These are phyloP conservation scores for Leptopterna dolabrata DNA, from an alignment of 2,888 invertebrate genomes.

Conservation along the genomic window DNA sequence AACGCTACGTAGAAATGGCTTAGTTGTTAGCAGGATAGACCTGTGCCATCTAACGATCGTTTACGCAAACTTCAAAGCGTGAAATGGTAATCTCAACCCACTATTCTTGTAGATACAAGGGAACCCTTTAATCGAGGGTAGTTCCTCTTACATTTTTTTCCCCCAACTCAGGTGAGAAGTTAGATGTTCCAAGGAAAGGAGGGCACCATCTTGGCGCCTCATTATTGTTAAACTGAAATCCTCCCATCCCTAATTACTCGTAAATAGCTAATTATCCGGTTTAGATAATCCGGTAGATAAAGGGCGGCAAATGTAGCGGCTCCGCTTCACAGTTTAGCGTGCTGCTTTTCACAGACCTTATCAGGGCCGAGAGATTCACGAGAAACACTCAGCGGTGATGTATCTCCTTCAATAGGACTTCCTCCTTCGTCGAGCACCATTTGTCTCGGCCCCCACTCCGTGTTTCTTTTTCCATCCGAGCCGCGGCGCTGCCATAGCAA, in stretches of 20 bases:
- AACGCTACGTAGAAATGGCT: background rate
- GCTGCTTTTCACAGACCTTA: background rate
- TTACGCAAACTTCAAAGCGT: background rate
- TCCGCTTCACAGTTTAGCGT: slow-evolving; percentile 36
- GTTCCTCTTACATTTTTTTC: background rate
- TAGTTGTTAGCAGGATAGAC: background rate
- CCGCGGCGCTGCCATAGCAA: background rate
- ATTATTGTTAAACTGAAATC: slow-evolving; percentile 16
- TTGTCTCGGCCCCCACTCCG: background rate
- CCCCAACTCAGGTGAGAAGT: background rate
- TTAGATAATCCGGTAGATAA: slow-evolving; percentile 31
- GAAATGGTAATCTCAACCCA: background rate
- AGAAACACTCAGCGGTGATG: slow-evolving; percentile 30
- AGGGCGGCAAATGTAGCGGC: background rate
- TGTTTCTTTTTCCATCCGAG: background rate
- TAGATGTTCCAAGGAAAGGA: background rate
- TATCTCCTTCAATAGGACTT: slow-evolving; percentile 50
- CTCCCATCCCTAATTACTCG: slow-evolving; percentile 42
- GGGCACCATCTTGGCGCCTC: background rate
- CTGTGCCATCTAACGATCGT: background rate
- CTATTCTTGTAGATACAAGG: background rate
- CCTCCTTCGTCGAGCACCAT: slow-evolving; percentile 23
- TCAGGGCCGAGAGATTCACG: slow-evolving; percentile 5
- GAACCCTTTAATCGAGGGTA: background rate
- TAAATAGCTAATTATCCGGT: slow-evolving; percentile 53